Conservation (phyloP, 2,113 vertebrate species). For the Limanda limanda region DNA sequence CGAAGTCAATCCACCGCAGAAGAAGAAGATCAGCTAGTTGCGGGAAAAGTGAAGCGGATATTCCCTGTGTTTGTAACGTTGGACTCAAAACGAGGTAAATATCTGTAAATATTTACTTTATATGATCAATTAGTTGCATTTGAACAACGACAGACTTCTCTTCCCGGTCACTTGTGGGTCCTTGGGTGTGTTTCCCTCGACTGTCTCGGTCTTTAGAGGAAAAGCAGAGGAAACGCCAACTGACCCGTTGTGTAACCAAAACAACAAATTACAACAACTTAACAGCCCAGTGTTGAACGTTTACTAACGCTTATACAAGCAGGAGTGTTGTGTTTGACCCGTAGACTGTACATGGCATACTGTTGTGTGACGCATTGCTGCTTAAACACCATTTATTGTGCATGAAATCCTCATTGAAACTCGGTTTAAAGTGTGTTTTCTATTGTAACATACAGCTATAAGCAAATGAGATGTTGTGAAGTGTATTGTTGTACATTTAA, state of each 20-base stretch:
- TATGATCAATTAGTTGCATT: fast-evolving
- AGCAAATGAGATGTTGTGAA: too few relatives aligned
- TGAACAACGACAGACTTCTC: fast-evolving
- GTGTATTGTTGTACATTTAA: neutral
- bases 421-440: too few relatives aligned
- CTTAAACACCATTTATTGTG: too few relatives aligned
- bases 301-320: neutral
- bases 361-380: too few relatives aligned
- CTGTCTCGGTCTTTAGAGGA: neutral
- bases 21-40: constrained; percentile 71
- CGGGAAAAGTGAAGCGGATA: constrained; percentile 79
- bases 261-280: neutral
- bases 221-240: neutral
- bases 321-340: too few relatives aligned
- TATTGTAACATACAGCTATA: too few relatives aligned
- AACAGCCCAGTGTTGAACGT: neutral
- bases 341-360: too few relatives aligned
- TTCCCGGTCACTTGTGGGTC: neutral
- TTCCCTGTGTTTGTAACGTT: neutral
- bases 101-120: fast-evolving
- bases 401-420: too few relatives aligned
- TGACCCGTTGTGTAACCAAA: neutral
- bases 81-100: constrained; percentile 28
- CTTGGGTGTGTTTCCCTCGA: neutral
- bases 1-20: neutral